phyloP scores from a whole-genome alignment of 1,140 invertebrate species.

The Ruditapes philippinarum region DNA sequence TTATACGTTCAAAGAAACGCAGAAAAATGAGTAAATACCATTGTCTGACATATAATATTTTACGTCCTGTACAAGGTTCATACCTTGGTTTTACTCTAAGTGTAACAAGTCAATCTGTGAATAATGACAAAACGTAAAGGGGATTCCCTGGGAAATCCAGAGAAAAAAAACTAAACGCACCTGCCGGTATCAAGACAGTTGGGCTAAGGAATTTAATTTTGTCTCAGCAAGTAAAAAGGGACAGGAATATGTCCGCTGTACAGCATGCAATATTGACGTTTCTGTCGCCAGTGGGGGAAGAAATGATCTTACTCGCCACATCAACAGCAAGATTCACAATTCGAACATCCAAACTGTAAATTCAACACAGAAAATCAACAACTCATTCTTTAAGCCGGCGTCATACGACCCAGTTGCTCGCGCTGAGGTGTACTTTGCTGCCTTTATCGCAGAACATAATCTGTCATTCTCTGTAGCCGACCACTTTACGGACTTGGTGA shows the following conservation, averaged over 20 bases:
- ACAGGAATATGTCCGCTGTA: not conserved
- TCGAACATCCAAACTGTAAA: not conserved
- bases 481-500: constrained; percentile 48
- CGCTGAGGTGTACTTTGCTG: not conserved
- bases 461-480: constrained; percentile 87
- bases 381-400: not conserved
- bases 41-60: no score
- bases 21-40: no score
- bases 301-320: not conserved
- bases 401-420: not conserved
- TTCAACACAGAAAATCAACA: not conserved
- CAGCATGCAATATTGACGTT: not conserved
- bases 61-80: no score
- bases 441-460: constrained; percentile 66
- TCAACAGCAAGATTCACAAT: not conserved
- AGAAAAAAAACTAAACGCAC: not conserved
- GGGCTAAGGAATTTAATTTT: not conserved
- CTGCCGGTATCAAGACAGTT: not conserved
- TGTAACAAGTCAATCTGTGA: no score
- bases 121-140: no score
- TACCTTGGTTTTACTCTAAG: no score
- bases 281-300: not conserved
- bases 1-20: no score
- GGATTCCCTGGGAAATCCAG: no score
- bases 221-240: not conserved